Base-by-base conservation (phyloP, 2,888 invertebrate species). In the Caenorhabditis uteleia region DNA sequence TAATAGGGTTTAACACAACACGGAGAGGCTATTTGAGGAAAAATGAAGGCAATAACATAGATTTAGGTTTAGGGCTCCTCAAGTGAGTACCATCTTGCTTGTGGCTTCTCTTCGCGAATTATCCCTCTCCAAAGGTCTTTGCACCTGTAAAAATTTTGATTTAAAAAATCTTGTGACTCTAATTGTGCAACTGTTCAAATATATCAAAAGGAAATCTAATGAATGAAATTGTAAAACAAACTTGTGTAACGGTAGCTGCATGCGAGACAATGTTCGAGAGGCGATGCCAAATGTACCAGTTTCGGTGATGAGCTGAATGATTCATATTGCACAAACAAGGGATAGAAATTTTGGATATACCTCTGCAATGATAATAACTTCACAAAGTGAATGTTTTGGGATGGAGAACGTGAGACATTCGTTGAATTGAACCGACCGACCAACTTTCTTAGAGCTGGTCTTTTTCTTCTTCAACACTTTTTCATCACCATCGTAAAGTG, bases 101-200 rank as follows among this genome's bases (percentile, higher is more conserved):
- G 82, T 6, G 79, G 73, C 48, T 79, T 81, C 61, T 82, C 82
- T 31, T 80, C 82, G 7, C 75, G 74, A 31, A 83, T 82, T 26
- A 83, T 79, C 21, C 77, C 77, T 48, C 82, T 53, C 82, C 82
- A 82, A 20, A 82, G 54, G 44, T 82, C 82, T 51, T 78, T 77
- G 60, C 82, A 83, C 49, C 72, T 72, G 61, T 46, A 71, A 68
- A 45, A 5, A 23, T 10, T 3, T 27, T 27, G 14, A 27, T 27
- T 34, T 34, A 12, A n/a, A 34, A 12, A 34, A 10, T 12, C 8
- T 34, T 14, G 14, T 12, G 29, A 29, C 6, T 8, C 29, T 8
- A 8, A 29, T 34, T n/a, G n/a, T n/a, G 27, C 14, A 27, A 18
- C 44, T 44, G 18, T 3, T 34, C 23, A 27, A 26, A 38, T 16